Evolutionary conservation across 2,113 vertebrate genomes (phyloP).

Genomic region (Aspiorhynchus laticeps): DNA sequence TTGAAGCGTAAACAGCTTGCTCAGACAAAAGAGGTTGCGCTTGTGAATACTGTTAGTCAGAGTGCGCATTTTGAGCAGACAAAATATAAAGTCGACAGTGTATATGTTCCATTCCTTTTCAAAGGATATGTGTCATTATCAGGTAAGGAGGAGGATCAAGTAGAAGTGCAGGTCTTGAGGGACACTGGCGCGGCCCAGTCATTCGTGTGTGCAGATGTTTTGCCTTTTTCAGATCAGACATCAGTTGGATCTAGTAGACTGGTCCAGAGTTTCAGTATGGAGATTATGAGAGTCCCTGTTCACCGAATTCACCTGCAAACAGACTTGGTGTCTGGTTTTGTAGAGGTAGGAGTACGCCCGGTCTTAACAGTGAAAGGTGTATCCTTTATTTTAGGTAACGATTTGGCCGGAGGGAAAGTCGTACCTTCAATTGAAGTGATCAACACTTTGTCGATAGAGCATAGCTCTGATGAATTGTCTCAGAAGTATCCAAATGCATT

Average conservation of each 20-base stretch:
- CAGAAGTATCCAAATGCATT: neutral
- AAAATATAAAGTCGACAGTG: neutral
- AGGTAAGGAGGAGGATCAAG: neutral
- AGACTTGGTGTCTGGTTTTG: neutral
- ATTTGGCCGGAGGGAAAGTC: neutral
- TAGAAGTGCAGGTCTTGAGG: neutral
- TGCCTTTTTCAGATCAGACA: conserved; percentile 15
- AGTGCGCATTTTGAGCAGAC: no score
- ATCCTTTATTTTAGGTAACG: neutral
- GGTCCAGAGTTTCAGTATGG: neutral
- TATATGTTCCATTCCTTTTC: neutral
- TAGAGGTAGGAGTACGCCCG: neutral
- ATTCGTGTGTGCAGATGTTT: neutral
- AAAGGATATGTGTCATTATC: neutral
- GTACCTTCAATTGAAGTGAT: neutral
- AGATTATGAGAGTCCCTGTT: neutral
- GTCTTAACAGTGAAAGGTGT: conserved; percentile 37
- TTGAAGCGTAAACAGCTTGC: no score
- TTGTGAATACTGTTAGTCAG: no score
- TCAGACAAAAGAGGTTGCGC: no score
- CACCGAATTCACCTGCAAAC: neutral
- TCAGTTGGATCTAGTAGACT: neutral
- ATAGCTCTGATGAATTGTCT: neutral
- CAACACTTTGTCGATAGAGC: neutral
- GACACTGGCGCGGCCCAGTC: neutral